Conservation (phyloP, 1,140 invertebrate species). For the Caenorhabditis latens region DNA sequence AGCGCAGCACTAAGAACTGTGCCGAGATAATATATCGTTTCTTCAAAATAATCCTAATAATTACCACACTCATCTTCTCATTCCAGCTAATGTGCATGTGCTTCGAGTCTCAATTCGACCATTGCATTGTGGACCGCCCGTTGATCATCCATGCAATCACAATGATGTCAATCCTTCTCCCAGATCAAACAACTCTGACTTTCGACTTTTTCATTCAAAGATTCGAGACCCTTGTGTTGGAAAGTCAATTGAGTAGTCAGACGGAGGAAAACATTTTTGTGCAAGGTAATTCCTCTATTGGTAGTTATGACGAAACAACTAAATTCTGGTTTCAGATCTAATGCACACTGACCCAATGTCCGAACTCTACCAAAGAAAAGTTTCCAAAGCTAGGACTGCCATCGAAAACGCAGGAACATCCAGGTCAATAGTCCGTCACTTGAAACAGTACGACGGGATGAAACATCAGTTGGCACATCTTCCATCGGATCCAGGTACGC, state of each 20-base stretch:
- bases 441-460: conserved; percentile 89
- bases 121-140: conserved; percentile 93
- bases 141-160: conserved; percentile 96
- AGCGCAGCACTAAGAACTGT: too few species aligned
- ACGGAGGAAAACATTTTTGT: conserved; percentile 85
- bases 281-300: conserved; percentile 82
- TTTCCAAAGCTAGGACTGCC: conserved; percentile 90
- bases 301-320: neutral
- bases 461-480: conserved; percentile 84
- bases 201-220: conserved; percentile 99
- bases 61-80: neutral
- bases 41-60: too few species aligned
- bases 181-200: conserved; percentile 88
- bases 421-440: conserved; percentile 89
- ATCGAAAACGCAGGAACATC: conserved; percentile 82
- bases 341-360: conserved; percentile 89
- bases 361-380: conserved; percentile 89
- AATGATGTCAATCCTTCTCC: conserved; percentile 92
- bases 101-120: conserved; percentile 81
- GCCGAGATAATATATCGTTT: too few species aligned
- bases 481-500: conserved; percentile 56
- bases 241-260: conserved; percentile 91
- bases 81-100: conserved; percentile 79
- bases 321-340: conserved; percentile 84
- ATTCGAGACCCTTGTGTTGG: conserved; percentile 94